These are phyloP conservation scores for Remorina albescens DNA, from an alignment of 2,797 vertebrate genomes.

Conservation along the genomic window DNA sequence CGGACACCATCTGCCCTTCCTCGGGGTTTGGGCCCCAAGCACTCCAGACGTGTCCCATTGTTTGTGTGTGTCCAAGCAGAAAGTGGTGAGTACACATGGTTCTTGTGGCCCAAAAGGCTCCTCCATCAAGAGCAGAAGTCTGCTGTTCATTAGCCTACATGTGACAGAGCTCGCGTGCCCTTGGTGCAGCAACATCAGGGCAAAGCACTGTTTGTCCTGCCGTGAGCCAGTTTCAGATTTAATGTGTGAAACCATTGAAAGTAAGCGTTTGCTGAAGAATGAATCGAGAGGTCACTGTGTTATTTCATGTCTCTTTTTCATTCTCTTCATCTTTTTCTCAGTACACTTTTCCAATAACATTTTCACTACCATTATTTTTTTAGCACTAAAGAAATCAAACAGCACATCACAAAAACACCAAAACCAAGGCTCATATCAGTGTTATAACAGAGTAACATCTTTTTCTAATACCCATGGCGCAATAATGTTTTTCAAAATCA, in stretches of 20 bases:
- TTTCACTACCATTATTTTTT: too few relatives aligned
- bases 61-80: constrained; percentile 83
- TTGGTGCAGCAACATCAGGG: constrained; percentile 51
- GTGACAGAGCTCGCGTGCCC: constrained; percentile 73
- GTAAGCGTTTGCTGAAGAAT: constrained; percentile 40
- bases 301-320: neutral
- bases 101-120: constrained; percentile 64
- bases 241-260: constrained; percentile 44
- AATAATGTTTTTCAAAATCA: neutral
- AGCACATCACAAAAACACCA: neutral
- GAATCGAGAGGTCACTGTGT: constrained; percentile 11
- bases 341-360: constrained; percentile 2
- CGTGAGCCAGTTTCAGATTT: constrained; percentile 25
- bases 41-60: constrained; percentile 79
- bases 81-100: constrained; percentile 74
- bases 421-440: neutral
- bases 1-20: constrained; percentile 83
- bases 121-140: constrained; percentile 70
- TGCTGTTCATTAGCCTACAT: constrained; percentile 76
- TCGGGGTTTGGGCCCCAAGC: constrained; percentile 77
- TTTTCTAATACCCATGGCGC: neutral
- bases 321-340: too few relatives aligned
- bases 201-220: constrained; percentile 36
- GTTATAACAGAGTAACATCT: too few relatives aligned
- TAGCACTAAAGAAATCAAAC: neutral